Conservation (phyloP, 1,140 invertebrate genomes). For the Berghia stephanieae region DNA sequence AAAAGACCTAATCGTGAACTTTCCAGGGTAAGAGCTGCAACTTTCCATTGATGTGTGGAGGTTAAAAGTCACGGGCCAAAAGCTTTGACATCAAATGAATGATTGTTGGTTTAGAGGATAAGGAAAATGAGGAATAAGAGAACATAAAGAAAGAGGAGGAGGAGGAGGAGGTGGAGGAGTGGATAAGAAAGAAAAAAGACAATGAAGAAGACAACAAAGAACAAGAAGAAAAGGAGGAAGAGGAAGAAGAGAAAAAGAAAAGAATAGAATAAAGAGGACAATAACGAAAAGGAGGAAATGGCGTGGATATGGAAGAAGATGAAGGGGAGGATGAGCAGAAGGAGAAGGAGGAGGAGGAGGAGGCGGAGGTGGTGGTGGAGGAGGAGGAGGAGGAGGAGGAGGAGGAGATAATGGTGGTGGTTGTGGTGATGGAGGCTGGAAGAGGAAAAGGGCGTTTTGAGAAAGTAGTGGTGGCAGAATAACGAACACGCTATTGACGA, state of each 20-base stretch:
- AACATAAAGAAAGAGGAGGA: not conserved
- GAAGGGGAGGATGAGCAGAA: not conserved
- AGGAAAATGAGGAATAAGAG: not conserved
- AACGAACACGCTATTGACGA: not conserved
- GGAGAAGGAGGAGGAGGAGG: constrained; percentile 4
- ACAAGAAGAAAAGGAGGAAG: not conserved
- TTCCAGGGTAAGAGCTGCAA: too few relatives aligned
- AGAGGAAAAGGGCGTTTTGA: not conserved
- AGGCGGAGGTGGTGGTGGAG: not conserved
- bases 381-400: too few relatives aligned
- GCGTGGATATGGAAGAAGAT: not conserved
- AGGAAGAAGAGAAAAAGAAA: not conserved
- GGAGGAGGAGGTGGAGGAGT: not conserved
- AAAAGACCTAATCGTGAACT: too few relatives aligned
- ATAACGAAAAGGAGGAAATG: not conserved
- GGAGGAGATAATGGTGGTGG: too few relatives aligned
- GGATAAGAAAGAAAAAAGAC: not conserved
- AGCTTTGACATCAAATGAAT: not conserved
- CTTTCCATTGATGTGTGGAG: not conserved
- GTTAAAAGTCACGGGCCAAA: not conserved
- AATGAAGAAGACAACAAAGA: not conserved
- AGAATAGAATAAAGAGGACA: not conserved
- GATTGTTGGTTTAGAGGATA: not conserved
- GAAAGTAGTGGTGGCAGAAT: not conserved
- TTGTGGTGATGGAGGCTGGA: not conserved